Evolutionary conservation across 1,140 invertebrate species (phyloP).

Genomic region (Trachymyrmex cornetzi): DNA sequence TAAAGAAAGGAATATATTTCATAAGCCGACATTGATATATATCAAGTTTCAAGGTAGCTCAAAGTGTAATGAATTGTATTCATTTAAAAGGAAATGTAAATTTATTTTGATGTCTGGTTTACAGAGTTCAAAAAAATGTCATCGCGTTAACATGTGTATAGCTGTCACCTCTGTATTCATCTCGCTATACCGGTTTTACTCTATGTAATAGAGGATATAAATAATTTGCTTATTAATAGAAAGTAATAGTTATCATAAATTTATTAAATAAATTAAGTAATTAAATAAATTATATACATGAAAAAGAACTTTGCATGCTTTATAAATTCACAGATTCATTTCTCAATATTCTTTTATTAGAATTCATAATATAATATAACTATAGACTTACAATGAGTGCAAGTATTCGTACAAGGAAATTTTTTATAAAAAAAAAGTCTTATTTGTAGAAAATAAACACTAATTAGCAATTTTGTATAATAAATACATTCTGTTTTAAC

Average conservation of each 20-base stretch:
- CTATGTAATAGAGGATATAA: neutral
- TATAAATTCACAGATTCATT: neutral
- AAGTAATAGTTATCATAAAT: neutral
- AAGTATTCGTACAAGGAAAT: no score
- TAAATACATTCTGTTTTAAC: no score
- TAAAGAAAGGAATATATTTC: neutral
- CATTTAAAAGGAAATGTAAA: neutral
- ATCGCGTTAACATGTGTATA: neutral
- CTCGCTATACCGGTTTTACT: neutral
- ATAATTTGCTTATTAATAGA: neutral
- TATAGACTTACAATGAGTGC: neutral
- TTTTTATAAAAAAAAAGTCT: no score
- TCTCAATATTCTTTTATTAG: neutral
- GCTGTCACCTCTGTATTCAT: neutral
- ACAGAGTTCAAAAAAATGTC: neutral
- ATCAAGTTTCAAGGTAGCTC: neutral
- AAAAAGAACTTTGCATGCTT: neutral
- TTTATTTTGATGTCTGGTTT: slow-evolving; percentile 12
- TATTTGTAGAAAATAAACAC: no score
- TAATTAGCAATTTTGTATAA: no score
- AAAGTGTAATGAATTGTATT: slow-evolving; percentile 14
- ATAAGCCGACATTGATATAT: neutral
- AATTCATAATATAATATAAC: neutral
- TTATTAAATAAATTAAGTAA: neutral
- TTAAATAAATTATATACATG: neutral